Evolutionary conservation across 1,140 invertebrate species (phyloP).

Genomic region (Pachyrhynchus sulphureomaculatus): DNA sequence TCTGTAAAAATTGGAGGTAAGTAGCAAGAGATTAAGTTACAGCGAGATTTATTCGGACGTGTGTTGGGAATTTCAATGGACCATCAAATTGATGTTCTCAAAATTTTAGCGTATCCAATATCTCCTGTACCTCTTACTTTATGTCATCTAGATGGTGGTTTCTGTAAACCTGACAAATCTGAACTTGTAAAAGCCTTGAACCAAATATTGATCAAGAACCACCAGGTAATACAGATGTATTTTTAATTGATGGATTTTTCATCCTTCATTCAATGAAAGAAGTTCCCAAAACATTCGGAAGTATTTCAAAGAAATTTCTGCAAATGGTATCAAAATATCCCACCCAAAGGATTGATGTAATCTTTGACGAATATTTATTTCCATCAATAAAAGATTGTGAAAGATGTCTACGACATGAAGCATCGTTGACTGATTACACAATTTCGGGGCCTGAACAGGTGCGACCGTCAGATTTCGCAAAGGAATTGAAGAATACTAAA

Average conservation of each 20-base stretch:
- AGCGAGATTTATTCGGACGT: slow-evolving; percentile 33
- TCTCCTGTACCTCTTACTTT: slow-evolving; percentile 34
- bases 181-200: slow-evolving; percentile 26
- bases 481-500: slow-evolving; percentile 31
- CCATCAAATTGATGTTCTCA: slow-evolving; percentile 20
- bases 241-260: slow-evolving; percentile 34
- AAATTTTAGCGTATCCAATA: slow-evolving; percentile 26
- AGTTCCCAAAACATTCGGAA: slow-evolving; percentile 35
- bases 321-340: slow-evolving; percentile 32
- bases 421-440: slow-evolving; percentile 14
- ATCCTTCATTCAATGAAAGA: slow-evolving; percentile 28
- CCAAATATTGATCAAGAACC: slow-evolving; percentile 19
- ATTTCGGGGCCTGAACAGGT: slow-evolving; percentile 32
- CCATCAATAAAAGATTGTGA: slow-evolving; percentile 33
- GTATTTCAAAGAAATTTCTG: slow-evolving; percentile 43
- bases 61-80: slow-evolving; percentile 29
- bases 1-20: slow-evolving; percentile 17
- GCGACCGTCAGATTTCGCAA: slow-evolving; percentile 29
- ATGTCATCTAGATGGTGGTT: slow-evolving; percentile 46
- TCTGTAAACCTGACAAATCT: slow-evolving; percentile 46
- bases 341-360: slow-evolving; percentile 28
- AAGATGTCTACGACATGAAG: slow-evolving; percentile 32
- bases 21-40: slow-evolving; percentile 10
- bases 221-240: slow-evolving; percentile 25
- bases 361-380: slow-evolving; percentile 12